Evolutionary conservation across 2,113 vertebrate genomes (phyloP), one percentile per base, ranked within the genome.

Genomic region (Oceanites oceanicus): DNA sequence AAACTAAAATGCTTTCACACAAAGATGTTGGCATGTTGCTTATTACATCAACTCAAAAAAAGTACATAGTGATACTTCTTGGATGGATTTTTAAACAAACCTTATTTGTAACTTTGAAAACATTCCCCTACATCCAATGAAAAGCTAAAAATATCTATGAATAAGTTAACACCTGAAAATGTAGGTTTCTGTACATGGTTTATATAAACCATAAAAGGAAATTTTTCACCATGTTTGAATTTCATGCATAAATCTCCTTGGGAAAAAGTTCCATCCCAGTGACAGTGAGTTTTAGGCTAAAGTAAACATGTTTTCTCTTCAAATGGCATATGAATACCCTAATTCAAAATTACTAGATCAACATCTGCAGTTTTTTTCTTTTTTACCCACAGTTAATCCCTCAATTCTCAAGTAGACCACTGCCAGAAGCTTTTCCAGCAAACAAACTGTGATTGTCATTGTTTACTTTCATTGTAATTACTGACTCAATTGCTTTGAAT

Each of bases 221-320:
- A 38, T 21, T 62, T 82, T 89, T 89, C 67, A 83, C 85, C 42
- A 9, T 65, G 32, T 90, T 89, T 93, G 88, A 95, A 92, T 93
- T 94, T 82, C 86, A 94, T 92, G 90, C 70, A 91, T 93, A 94
- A 95, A 94, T 96, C 47, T 97, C 91, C 82, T 91, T 63, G 52
- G 59, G 25, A 82, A 81, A 87, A 81, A 72, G 52, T 38, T 83
- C 53, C 61, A 78, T 76, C 84, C 73, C 77, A 86, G 45, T 76
- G 85, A 62, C 92, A 93, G 59, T 4, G 3, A 95, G 85, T 84
- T 93, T 95, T 13, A 49, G 87, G 80, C 67, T 71, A 72, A 88
- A 78, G 55, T 81, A 92, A 95, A 93, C 62, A 50, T 55, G 18
- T 94, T 55, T 59, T 70, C 86, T 88, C 66, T 95, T 77, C 13